Evolutionary conservation across 2,888 invertebrate species (phyloP).

Genomic region (Oscheius myriophilus): DNA sequence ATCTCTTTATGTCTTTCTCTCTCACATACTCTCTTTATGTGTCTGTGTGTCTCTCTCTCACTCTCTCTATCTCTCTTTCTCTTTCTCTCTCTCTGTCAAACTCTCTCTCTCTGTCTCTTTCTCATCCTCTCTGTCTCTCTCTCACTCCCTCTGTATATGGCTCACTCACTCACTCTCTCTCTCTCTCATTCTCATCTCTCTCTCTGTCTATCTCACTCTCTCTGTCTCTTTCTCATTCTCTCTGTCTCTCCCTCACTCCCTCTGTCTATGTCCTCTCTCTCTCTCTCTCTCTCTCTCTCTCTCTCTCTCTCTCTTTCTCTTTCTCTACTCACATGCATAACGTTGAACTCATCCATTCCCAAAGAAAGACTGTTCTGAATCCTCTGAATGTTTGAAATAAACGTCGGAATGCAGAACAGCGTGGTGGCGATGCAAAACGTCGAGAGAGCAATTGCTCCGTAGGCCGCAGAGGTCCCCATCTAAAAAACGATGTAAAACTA

Average conservation of each 20-base stretch:
- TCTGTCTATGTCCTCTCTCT: background rate
- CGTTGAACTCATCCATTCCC: conserved; percentile 53
- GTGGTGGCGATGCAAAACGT: conserved; percentile 46
- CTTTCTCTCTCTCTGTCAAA: no score
- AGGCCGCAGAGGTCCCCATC: conserved; percentile 37
- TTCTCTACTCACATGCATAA: conserved; percentile 41
- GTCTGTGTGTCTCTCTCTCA: background rate
- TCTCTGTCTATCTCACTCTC: background rate
- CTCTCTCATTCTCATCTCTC: background rate
- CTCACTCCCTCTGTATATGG: background rate
- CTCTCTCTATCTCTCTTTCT: background rate
- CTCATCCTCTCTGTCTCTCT: no score
- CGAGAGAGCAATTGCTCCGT: conserved; percentile 44
- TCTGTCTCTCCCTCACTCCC: no score
- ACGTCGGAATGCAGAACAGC: conserved; percentile 43
- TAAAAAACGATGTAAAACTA: conserved; percentile 4
- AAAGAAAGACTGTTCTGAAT: conserved; percentile 42
- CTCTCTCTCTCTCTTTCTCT: no score
- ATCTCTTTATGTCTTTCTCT: background rate
- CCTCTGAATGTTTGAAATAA: conserved; percentile 41
- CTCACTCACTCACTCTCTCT: background rate
- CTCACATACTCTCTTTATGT: conserved; percentile 1
- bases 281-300: no score
- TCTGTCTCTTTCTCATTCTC: no score
- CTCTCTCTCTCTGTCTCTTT: no score